Conservation (phyloP, 2,888 invertebrate species). For the Eristalis pertinax region DNA sequence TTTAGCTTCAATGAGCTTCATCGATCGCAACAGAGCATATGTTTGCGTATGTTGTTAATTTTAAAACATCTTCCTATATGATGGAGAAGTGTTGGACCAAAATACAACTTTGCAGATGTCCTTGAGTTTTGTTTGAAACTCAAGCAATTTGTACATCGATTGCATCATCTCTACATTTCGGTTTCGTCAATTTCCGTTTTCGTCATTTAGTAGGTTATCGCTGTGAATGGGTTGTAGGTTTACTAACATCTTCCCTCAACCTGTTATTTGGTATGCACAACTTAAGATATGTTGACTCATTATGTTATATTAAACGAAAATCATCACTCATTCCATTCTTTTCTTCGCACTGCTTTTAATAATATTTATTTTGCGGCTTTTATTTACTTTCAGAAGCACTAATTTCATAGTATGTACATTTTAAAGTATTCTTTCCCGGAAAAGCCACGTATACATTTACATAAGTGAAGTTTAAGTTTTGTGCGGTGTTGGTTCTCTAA, state of each 20-base stretch:
- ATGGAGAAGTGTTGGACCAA: too few relatives aligned
- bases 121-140: background rate
- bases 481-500: slow-evolving; percentile 58
- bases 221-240: background rate
- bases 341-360: slow-evolving; percentile 26
- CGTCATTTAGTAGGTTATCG: background rate
- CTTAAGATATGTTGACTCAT: background rate
- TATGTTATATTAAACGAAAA: background rate
- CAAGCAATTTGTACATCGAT: background rate
- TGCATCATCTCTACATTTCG: slow-evolving; percentile 4
- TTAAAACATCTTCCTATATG: too few relatives aligned
- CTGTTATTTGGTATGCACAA: background rate
- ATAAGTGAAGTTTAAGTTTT: slow-evolving; percentile 36
- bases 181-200: background rate
- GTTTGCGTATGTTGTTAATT: too few relatives aligned
- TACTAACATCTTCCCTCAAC: background rate
- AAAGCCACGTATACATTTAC: background rate
- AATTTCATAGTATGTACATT: slow-evolving; percentile 2
- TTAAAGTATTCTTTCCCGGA: slow-evolving; percentile 28
- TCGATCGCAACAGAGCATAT: too few relatives aligned
- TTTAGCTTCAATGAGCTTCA: too few relatives aligned
- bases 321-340: background rate
- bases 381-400: slow-evolving; percentile 62
- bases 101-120: background rate
- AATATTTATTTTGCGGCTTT: slow-evolving; percentile 53